Conservation (phyloP, 1,140 invertebrate species). For the Drosophila lacertosa region DNA sequence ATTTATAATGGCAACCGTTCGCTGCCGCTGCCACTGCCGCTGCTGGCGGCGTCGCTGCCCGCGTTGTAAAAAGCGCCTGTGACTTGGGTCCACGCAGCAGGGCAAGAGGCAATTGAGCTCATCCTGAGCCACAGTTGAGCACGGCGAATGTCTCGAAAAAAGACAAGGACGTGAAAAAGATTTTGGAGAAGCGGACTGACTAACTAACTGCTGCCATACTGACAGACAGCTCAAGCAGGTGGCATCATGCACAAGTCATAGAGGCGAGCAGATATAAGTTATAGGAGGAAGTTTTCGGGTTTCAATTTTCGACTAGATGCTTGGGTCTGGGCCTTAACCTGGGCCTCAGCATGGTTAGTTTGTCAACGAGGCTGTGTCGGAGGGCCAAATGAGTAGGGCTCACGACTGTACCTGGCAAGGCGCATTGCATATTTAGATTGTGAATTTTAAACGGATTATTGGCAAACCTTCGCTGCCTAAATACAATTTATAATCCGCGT, state of each 20-base stretch:
- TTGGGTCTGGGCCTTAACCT: background rate
- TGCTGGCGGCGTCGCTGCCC: background rate
- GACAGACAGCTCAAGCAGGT: conserved; percentile 21
- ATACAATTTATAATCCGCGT: conserved; percentile 22
- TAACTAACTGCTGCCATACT: conserved; percentile 18
- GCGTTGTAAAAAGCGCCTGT: background rate
- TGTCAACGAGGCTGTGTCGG: background rate
- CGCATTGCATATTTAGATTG: background rate
- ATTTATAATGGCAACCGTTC: conserved; percentile 71
- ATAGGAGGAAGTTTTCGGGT: conserved; percentile 3
- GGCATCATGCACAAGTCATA: conserved; percentile 2
- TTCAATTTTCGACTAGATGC: background rate
- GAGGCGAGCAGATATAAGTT: background rate
- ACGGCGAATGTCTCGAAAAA: conserved; percentile 17
- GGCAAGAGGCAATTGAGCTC: conserved; percentile 26
- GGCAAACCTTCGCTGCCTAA: background rate
- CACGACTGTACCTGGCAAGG: conserved; percentile 6
- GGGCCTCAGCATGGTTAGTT: no score
- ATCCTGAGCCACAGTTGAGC: conserved; percentile 35
- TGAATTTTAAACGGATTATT: conserved; percentile 10
- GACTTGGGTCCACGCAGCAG: conserved; percentile 3
- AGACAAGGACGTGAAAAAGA: background rate
- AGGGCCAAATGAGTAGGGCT: background rate
- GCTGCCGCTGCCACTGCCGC: conserved; percentile 29
- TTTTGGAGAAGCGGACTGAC: background rate